Conservation (phyloP, 2,888 invertebrate species). For the Protodeltote pygarga region DNA sequence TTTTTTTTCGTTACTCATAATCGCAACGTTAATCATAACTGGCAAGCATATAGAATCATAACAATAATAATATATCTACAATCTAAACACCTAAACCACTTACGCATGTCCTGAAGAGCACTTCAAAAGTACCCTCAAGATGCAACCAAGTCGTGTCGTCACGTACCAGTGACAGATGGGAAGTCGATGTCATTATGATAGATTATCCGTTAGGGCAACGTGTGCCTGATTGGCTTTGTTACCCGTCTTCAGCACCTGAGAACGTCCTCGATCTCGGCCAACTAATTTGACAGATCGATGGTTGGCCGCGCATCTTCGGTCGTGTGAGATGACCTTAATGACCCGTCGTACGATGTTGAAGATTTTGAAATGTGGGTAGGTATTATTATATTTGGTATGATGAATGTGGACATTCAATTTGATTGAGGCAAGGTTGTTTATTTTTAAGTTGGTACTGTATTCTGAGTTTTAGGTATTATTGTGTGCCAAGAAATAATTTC, state of each 20-base stretch:
- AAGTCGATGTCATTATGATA: slow-evolving; percentile 86
- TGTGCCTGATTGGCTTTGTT: slow-evolving; percentile 84
- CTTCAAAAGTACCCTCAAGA: slow-evolving; percentile 58
- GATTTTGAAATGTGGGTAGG: slow-evolving; percentile 3
- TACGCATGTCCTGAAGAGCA: slow-evolving; percentile 33
- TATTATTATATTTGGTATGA: background rate
- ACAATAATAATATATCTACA: background rate
- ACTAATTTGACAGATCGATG: slow-evolving; percentile 86
- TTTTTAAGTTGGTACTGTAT: too few species aligned
- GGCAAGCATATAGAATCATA: too few species aligned
- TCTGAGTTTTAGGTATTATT: too few species aligned
- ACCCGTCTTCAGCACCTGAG: slow-evolving; percentile 78
- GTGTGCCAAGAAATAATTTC: too few species aligned
- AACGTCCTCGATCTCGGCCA: slow-evolving; percentile 67
- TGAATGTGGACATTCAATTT: too few species aligned
- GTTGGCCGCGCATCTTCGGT: slow-evolving; percentile 56
- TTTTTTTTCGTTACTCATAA: too few species aligned
- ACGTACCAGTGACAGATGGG: slow-evolving; percentile 73
- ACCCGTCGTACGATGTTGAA: slow-evolving; percentile 41
- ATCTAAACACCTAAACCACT: slow-evolving; percentile 20
- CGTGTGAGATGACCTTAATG: slow-evolving; percentile 74
- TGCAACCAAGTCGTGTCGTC: slow-evolving; percentile 66
- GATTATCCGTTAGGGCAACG: slow-evolving; percentile 79
- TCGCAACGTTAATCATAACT: too few species aligned
- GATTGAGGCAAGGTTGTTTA: too few species aligned